Conservation (phyloP, 2,888 invertebrate genomes). For the Carabus problematicus region DNA sequence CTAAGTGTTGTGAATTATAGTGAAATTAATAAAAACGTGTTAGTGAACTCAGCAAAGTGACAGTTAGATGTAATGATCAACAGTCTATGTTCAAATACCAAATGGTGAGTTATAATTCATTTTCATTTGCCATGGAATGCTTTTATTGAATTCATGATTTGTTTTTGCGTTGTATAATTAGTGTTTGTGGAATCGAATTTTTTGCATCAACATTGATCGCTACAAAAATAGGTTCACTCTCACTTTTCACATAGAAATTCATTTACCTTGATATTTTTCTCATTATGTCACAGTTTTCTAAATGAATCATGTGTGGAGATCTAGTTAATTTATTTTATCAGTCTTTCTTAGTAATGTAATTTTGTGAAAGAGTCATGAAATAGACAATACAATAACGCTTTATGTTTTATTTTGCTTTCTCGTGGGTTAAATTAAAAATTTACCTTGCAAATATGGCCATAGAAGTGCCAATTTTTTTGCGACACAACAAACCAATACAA, state of each 20-base stretch:
- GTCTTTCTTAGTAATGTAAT: too few species aligned
- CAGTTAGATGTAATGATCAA: constrained; percentile 11
- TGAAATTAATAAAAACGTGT: constrained; percentile 3
- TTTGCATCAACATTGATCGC: not conserved
- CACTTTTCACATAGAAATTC: constrained; percentile 12
- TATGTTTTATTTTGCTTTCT: too few species aligned
- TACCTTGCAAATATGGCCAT: too few species aligned
- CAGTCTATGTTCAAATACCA: constrained; percentile 11
- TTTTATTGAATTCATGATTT: not conserved
- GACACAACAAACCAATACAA: too few species aligned
- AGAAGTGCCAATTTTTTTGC: too few species aligned
- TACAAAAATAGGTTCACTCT: constrained; percentile 10
- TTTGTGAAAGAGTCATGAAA: too few species aligned
- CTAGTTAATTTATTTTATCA: too few species aligned
- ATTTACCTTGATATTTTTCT: not conserved
- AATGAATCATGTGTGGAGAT: too few species aligned
- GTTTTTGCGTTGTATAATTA: not conserved
- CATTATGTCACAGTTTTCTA: too few species aligned
- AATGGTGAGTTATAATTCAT: constrained; percentile 8
- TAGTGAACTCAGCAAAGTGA: constrained; percentile 13
- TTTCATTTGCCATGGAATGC: not conserved
- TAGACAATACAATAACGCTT: too few species aligned
- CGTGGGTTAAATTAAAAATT: too few species aligned
- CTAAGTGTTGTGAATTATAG: constrained; percentile 9
- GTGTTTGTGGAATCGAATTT: not conserved